Evolutionary conservation across 2,113 vertebrate genomes (phyloP).

Genomic region (Cercopithecus mona): DNA sequence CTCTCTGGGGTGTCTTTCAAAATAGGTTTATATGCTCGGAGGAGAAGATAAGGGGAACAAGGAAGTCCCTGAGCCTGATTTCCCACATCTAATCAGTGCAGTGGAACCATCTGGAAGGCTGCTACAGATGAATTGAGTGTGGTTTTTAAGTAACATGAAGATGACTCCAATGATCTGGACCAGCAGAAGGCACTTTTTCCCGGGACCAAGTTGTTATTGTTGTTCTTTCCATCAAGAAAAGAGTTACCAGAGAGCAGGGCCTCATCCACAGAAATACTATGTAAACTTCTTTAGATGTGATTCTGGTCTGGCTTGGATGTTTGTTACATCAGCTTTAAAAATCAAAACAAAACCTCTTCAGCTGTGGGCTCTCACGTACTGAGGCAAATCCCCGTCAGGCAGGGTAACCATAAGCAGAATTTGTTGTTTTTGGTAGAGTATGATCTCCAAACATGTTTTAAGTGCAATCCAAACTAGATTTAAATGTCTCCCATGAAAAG

Average conservation of each 20-base stretch:
- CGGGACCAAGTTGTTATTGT: not conserved
- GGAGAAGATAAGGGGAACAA: not conserved
- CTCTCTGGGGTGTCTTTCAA: conserved; percentile 15
- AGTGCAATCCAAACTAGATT: conserved; percentile 63
- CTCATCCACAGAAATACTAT: not conserved
- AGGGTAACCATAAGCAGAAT: conserved; percentile 13
- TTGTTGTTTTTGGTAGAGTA: conserved; percentile 47
- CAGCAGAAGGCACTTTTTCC: not conserved
- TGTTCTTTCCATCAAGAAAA: not conserved
- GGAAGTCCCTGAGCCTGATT: not conserved
- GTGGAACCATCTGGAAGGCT: not conserved
- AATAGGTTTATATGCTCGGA: conserved; percentile 2
- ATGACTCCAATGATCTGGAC: not conserved
- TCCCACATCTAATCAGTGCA: not conserved
- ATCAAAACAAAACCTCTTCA: not conserved
- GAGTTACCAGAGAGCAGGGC: not conserved
- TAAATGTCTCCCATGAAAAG: conserved; percentile 60
- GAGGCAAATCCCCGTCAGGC: conserved; percentile 15
- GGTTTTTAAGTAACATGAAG: not conserved
- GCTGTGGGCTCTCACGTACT: not conserved
- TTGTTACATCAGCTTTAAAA: not conserved
- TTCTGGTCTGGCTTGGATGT: conserved; percentile 9
- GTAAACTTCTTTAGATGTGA: not conserved
- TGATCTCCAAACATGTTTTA: conserved; percentile 58
- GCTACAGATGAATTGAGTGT: not conserved